Base-by-base conservation (phyloP, 2,888 invertebrate species). In the Sympetrum striolatum region DNA sequence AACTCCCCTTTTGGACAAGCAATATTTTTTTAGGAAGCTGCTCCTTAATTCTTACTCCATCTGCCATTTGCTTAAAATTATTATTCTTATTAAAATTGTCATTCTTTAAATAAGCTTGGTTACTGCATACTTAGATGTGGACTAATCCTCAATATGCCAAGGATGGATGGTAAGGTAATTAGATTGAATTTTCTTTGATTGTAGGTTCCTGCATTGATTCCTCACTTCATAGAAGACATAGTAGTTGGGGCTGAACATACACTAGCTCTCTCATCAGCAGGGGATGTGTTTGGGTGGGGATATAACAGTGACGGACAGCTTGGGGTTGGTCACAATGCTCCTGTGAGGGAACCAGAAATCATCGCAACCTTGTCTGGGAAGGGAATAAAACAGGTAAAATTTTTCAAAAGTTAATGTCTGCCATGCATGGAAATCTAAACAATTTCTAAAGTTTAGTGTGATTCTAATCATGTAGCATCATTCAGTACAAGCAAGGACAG, bases 201-300 rank as follows among this genome's bases (percentile, higher is more conserved):
- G 5, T 91, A 93, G 93, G 93, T 96, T 22, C 93, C 93, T 80
- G 93, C 94, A 4, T 92, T 96, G 80, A 93, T 93, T 31, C 94
- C 94, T 48, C 94, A 95, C 92, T 93, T 94, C 81, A 94, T 96
- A 4, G 95, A 95, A 90, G 96, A 96, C 92, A 95, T 96, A 90
- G 95, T 95, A 0, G 95, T 95, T 31, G 96, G 96, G 0, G 95
- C 96, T 0, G 96, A 96, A 92, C 96, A 96, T 92, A 95, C 95
- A 0, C 92, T 96, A 22, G 95, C 95, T 37, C 93, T 96, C 48
- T 95, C 95, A 8, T 93, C 93, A n/a, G 94, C 94, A 90, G 95
- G 95, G 10, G 95, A 95, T 92, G 95, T 96, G 1, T 95, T 95
- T 92, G 95, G 94, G 0, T 96, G 96, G 96, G 96, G 96, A n/a